Percentiles rank a stretch among this genome's conserved stretches.
These are phyloP conservation scores for Corvus hawaiiensis DNA, from an alignment of 2,113 vertebrate genomes.

Conservation along the genomic window DNA sequence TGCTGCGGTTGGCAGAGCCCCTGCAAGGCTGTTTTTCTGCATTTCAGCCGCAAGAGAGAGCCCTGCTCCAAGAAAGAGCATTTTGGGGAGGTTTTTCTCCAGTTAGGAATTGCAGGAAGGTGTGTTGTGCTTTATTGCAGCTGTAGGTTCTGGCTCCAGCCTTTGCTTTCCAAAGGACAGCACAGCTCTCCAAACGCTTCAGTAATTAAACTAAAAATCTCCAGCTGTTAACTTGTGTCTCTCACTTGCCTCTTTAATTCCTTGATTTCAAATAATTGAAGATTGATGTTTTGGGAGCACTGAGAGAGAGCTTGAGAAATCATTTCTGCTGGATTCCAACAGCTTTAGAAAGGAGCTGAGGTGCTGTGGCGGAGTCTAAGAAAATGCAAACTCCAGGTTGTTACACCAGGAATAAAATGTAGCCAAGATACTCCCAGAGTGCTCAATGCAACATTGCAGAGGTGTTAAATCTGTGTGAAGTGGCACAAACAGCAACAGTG, in stretches of 20 bases:
- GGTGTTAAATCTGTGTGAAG: neutral
- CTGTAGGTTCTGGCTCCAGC: neutral
- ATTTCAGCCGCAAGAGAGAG: conserved; percentile 34
- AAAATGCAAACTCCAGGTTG: neutral
- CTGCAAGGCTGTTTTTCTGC: neutral
- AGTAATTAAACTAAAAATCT: neutral
- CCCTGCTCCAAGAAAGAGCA: neutral
- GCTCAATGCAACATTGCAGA: neutral
- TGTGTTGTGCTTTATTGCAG: neutral
- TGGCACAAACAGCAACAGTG: neutral
- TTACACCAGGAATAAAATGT: neutral
- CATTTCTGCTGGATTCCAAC: neutral
- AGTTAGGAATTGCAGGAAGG: neutral
- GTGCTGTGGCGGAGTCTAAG: neutral
- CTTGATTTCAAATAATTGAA: neutral
- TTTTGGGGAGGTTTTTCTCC: neutral
- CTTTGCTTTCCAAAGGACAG: neutral
- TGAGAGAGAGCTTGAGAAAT: neutral
- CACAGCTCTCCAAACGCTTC: neutral
- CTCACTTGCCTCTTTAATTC: neutral
- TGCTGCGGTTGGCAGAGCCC: neutral
- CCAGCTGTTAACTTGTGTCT: neutral
- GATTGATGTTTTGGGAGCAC: neutral
- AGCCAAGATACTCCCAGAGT: neutral
- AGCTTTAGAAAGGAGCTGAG: neutral